These are phyloP conservation scores for Xanthia togata DNA, from an alignment of 2,888 invertebrate species.

Conservation along the genomic window DNA sequence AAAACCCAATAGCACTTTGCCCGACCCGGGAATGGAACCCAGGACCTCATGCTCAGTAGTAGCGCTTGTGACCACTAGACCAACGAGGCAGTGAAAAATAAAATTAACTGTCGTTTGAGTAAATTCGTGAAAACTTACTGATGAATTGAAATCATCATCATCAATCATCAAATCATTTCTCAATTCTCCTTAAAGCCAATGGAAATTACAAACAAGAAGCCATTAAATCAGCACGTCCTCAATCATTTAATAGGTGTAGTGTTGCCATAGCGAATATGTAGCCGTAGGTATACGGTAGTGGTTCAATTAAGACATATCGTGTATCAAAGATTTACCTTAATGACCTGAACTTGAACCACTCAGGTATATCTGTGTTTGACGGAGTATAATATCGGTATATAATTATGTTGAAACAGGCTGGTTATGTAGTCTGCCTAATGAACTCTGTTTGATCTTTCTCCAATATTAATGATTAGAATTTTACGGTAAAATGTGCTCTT, in stretches of 20 bases:
- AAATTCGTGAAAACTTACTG: too few species aligned
- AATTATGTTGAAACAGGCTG: constrained; percentile 1
- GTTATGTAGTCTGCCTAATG: constrained; percentile 10
- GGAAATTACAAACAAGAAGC: constrained; percentile 17
- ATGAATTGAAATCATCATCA: too few species aligned
- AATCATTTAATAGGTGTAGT: constrained; percentile 45
- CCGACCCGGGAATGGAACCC: too few species aligned
- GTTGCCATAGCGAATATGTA: constrained; percentile 14
- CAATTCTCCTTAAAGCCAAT: not conserved
- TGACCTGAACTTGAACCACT: constrained; percentile 9
- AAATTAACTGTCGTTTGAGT: not conserved
- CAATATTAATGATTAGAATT: too few species aligned
- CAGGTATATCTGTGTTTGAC: constrained; percentile 12
- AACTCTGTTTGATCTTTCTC: not conserved
- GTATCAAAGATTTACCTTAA: constrained; percentile 52
- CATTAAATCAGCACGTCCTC: constrained; percentile 25
- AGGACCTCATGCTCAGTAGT: too few species aligned
- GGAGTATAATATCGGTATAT: constrained; percentile 9
- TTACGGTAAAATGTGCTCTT: too few species aligned
- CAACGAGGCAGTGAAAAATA: too few species aligned
- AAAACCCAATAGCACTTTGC: too few species aligned
- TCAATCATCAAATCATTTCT: not conserved
- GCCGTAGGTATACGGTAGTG: constrained; percentile 8
- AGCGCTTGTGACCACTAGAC: too few species aligned
- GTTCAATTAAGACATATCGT: constrained; percentile 37